Evolutionary conservation across 2,113 vertebrate species (phyloP).

Genomic region (Eretmochelys imbricata): DNA sequence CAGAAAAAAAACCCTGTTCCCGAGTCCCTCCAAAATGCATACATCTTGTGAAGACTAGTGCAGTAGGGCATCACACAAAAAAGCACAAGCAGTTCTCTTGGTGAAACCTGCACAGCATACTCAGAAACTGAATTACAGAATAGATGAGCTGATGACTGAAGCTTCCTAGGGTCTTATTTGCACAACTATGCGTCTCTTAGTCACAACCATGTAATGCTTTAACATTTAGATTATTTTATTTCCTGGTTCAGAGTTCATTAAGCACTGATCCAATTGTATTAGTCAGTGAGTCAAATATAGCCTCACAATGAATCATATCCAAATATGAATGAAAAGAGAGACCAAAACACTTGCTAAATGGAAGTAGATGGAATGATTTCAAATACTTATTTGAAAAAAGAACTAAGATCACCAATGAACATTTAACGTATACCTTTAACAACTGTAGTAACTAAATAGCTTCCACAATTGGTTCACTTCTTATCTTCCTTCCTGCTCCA

Average conservation of each 20-base stretch:
- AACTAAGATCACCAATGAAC: background rate
- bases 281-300: background rate
- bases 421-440: background rate
- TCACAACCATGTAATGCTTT: background rate
- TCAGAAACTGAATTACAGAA: background rate
- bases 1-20: background rate
- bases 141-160: rapidly evolving
- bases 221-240: background rate
- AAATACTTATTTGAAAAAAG: background rate
- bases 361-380: background rate
- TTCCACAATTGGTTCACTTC: background rate
- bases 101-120: rapidly evolving
- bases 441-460: background rate
- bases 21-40: rapidly evolving
- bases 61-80: rapidly evolving
- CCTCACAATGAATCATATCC: background rate
- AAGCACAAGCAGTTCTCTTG: background rate
- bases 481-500: background rate
- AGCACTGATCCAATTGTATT: background rate
- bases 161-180: background rate
- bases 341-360: background rate
- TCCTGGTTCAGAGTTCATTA: background rate
- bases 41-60: background rate
- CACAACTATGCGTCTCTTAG: background rate
- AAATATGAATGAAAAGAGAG: background rate